Conservation (phyloP, 2,888 invertebrate genomes). For the Drosophila planitibia region DNA sequence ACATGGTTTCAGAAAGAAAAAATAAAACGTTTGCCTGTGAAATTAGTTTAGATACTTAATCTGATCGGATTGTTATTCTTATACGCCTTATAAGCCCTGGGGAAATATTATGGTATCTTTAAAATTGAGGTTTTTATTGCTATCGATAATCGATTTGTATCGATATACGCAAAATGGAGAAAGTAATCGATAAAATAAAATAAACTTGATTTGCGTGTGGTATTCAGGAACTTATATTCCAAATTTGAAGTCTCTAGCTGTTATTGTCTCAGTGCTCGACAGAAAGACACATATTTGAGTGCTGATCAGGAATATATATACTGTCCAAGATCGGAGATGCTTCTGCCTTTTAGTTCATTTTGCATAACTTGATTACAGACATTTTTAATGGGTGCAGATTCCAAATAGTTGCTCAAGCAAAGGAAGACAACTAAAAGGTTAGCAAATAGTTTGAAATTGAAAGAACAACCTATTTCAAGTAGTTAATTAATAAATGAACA, state of each 20-base stretch:
- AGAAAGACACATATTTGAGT: neutral
- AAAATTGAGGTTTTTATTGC: neutral
- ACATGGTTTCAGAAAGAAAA: no score
- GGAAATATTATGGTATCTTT: neutral
- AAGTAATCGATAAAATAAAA: neutral
- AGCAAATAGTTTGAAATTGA: neutral
- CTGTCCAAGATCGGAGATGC: neutral
- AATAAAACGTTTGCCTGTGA: neutral
- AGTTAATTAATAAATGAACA: neutral
- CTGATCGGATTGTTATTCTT: neutral
- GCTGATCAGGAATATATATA: neutral
- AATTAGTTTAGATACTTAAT: neutral
- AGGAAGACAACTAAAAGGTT: neutral
- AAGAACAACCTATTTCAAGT: neutral
- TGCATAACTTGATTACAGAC: fast-evolving
- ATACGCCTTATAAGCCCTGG: neutral
- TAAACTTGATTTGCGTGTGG: neutral
- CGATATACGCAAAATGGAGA: neutral
- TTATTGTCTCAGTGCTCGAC: no score
- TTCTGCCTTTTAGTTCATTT: neutral
- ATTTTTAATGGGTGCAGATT: neutral
- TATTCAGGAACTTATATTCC: fast-evolving
- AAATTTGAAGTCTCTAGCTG: neutral
- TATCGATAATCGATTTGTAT: neutral
- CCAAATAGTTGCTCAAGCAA: neutral